phyloP scores from a whole-genome alignment of 2,113 vertebrate species.

The Dicerorhinus sumatrensis region DNA sequence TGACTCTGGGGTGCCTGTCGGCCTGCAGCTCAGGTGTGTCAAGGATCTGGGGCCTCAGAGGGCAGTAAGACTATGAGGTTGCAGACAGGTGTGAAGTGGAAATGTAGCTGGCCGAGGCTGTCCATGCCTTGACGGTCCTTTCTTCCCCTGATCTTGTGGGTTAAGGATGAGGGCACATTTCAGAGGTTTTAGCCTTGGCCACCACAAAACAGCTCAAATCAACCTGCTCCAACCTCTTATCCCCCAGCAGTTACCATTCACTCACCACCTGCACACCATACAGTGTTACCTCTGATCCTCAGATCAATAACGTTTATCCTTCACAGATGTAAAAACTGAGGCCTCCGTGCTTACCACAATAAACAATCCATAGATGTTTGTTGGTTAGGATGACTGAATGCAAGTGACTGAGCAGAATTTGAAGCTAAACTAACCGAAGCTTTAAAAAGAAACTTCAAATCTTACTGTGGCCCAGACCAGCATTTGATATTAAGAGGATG shows the following conservation, averaged over 20 bases:
- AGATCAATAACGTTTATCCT: background rate
- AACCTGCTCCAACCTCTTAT: background rate
- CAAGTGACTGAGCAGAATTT: constrained; percentile 19
- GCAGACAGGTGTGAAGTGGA: background rate
- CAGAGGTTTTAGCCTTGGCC: background rate
- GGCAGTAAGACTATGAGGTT: background rate
- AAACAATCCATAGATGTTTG: background rate
- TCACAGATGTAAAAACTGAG: background rate
- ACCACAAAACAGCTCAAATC: background rate
- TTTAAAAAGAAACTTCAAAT: constrained; percentile 33
- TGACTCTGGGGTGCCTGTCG: background rate
- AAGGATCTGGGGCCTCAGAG: background rate
- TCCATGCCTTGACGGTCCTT: too few species aligned
- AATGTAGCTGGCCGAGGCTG: background rate
- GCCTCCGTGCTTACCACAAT: background rate
- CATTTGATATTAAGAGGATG: background rate
- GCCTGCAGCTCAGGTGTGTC: background rate
- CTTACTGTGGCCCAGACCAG: background rate
- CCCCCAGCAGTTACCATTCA: background rate
- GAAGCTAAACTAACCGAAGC: background rate
- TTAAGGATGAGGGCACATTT: background rate
- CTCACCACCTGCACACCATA: background rate
- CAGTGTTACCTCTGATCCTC: background rate
- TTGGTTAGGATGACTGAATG: background rate
- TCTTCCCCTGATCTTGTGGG: background rate